phyloP scores from a whole-genome alignment of 2,797 vertebrate species.

The Phylloscopus collybita region DNA sequence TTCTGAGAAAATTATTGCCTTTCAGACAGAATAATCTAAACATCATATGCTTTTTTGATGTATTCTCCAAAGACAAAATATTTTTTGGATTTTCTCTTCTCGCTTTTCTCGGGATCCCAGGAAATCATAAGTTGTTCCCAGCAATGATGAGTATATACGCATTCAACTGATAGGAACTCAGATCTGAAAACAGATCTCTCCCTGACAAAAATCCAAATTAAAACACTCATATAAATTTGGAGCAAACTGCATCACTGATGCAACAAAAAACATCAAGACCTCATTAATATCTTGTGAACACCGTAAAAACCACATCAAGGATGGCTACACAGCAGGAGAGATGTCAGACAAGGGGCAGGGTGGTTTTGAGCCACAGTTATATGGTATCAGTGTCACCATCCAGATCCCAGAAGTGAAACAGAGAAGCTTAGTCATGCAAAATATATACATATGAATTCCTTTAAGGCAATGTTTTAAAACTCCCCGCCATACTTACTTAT shows the following conservation, averaged over 20 bases:
- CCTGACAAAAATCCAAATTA: conserved; percentile 32
- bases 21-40: conserved; percentile 25
- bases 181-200: conserved; percentile 28
- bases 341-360: neutral
- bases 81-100: neutral
- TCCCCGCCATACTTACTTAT: neutral
- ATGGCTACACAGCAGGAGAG: neutral
- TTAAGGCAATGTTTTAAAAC: neutral
- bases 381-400: neutral
- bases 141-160: neutral
- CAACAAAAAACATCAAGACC: conserved; percentile 17
- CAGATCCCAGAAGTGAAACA: neutral
- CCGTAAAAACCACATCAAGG: conserved; percentile 45
- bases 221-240: conserved; percentile 20
- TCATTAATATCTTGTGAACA: conserved; percentile 28
- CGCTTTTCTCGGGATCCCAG: neutral
- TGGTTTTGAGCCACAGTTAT: neutral
- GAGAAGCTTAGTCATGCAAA: neutral
- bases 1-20: neutral
- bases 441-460: neutral
- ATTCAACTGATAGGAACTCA: conserved; percentile 13
- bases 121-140: conserved; percentile 3
- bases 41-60: neutral
- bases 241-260: conserved; percentile 39
- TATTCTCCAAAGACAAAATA: neutral